Conservation (phyloP, 2,113 vertebrate species). For the Callipepla squamata region DNA sequence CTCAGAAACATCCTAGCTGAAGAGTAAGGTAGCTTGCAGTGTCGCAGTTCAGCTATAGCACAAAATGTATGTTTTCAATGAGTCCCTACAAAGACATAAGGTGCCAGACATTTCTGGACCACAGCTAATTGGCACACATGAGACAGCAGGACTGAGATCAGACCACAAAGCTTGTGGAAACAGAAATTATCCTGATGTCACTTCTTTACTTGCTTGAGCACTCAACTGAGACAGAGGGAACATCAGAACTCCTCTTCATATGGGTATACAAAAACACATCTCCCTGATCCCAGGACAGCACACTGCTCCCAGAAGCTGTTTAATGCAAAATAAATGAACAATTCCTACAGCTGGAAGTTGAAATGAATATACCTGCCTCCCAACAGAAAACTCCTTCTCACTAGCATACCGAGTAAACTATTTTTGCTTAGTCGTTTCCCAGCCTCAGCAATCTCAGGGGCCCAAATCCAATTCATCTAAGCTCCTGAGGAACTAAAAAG, state of each 20-base stretch:
- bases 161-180: background rate
- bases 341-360: background rate
- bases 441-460: background rate
- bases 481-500: background rate
- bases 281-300: background rate
- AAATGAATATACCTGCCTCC: background rate
- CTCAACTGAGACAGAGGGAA: background rate
- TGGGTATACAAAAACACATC: background rate
- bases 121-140: background rate
- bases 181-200: background rate
- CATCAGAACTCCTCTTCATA: background rate
- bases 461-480: background rate
- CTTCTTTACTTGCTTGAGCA: background rate
- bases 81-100: background rate
- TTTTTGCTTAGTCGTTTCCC: background rate
- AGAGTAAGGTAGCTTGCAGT: conserved; percentile 39
- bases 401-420: background rate
- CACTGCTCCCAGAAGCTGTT: background rate
- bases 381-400: background rate
- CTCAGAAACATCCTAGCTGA: conserved; percentile 34
- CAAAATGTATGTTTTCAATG: background rate
- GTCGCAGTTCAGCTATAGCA: background rate
- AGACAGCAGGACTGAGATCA: background rate
- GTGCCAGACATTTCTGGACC: background rate
- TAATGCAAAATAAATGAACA: conserved; percentile 17